Evolutionary conservation across 2,113 vertebrate genomes (phyloP), one percentile per base, ranked within the genome.

Genomic region (Labeo rohita): DNA sequence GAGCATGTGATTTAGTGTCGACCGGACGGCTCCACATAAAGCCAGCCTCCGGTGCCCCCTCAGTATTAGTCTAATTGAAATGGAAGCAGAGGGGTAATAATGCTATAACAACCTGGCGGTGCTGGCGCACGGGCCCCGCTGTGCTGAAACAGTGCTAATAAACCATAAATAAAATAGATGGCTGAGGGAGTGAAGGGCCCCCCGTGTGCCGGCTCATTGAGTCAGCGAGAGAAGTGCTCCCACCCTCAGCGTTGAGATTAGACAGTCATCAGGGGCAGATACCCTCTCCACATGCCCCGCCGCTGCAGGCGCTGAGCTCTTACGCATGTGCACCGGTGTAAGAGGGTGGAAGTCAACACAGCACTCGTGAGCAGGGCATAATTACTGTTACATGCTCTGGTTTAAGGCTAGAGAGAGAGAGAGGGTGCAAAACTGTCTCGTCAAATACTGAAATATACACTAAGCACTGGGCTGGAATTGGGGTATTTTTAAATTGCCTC

Each of bases 1-100:
- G 50, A 87, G 84, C 77, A 86, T 88, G 85, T 92, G 91, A 93
- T 94, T 93, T 93, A 93, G 81, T 85, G 88, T 88, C 16, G 50
- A 74, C 73, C 80, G 77, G 85, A 61, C 81, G 3, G 84, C 83
- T 88, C 39, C 78, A 66, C 84, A 74, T 90, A 86, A 89, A 90
- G 89, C 72, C 49, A 61, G 66, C 84, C 87, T 86, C 84, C 76
- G 73, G 73, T 56, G 85, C 87, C 77, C 82, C 85, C 59, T 65
- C 90, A 84, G 85, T 86, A 89, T 90, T 90, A 82, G 88, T 88
- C 91, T 94, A 93, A 93, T 94, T 93, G 93, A 94, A 93, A 92
- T 88, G 56, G 90, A 88, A 92, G 90, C 86, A 47, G 90, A 73
- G 63, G 89, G 76, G 88, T 90, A 91, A 92, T 92, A 91, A 90